Conservation (phyloP, 2,888 invertebrate genomes). For the Tiliacea citrago region DNA sequence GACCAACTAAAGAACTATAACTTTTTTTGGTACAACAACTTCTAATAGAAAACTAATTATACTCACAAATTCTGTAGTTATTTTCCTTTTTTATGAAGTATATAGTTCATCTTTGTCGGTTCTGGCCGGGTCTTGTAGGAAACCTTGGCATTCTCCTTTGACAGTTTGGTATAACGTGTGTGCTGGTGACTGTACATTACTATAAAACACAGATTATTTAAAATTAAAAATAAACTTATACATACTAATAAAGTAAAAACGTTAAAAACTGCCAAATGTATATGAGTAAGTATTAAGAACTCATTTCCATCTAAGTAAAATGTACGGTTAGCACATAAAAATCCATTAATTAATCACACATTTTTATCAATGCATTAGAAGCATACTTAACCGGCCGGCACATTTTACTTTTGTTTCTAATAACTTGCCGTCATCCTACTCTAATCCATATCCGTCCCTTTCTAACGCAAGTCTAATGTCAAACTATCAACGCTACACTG, state of each 20-base stretch:
- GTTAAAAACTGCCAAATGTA: not conserved
- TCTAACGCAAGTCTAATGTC: constrained; percentile 72
- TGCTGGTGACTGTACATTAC: too few species aligned
- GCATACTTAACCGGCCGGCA: constrained; percentile 8
- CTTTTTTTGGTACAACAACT: too few species aligned
- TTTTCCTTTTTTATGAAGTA: too few species aligned
- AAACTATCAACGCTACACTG: constrained; percentile 69
- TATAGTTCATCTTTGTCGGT: too few species aligned
- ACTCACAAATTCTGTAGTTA: too few species aligned
- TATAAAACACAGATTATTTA: not conserved
- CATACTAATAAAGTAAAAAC: not conserved
- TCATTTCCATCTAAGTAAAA: not conserved
- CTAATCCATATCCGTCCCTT: constrained; percentile 69
- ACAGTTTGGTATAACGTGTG: too few species aligned
- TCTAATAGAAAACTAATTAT: too few species aligned
- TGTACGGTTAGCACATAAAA: not conserved
- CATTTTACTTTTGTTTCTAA: constrained; percentile 38
- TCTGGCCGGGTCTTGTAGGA: too few species aligned
- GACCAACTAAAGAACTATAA: too few species aligned
- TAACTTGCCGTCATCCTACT: constrained; percentile 67
- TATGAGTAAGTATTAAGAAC: not conserved
- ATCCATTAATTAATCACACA: not conserved
- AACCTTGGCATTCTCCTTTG: too few species aligned
- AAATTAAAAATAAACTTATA: too few species aligned
- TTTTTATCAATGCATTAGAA: constrained; percentile 23